These are phyloP conservation scores for Craniophora ligustri DNA, from an alignment of 2,888 invertebrate species.

Conservation along the genomic window DNA sequence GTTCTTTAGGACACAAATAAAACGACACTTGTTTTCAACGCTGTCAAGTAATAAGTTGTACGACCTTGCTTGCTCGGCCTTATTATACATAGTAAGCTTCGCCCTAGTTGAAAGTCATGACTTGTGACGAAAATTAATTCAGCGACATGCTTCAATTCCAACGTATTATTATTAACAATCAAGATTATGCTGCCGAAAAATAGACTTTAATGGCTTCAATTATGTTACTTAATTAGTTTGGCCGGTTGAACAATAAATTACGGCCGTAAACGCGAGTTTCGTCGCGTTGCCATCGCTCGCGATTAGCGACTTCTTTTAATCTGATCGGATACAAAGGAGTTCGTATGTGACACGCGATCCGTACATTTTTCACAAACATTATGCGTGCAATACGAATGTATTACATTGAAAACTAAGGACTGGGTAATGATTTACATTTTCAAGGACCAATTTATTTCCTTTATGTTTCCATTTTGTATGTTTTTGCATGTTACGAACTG, in stretches of 20 bases:
- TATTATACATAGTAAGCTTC: not conserved
- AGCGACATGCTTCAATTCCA: constrained; percentile 28
- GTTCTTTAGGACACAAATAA: too few species aligned
- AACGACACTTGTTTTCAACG: not conserved
- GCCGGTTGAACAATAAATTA: constrained; percentile 42
- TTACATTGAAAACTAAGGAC: constrained; percentile 36
- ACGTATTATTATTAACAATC: constrained; percentile 48
- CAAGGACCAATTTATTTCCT: constrained; percentile 34
- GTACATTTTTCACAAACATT: constrained; percentile 48
- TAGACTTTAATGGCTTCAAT: constrained; percentile 47
- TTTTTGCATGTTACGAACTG: constrained; percentile 15
- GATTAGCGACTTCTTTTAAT: constrained; percentile 63
- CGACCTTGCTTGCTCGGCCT: not conserved
- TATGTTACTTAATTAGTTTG: constrained; percentile 49
- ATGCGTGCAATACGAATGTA: constrained; percentile 43
- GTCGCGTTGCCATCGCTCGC: constrained; percentile 49
- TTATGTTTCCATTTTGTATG: constrained; percentile 28
- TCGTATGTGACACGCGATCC: constrained; percentile 40
- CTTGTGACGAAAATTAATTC: constrained; percentile 46
- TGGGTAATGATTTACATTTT: constrained; percentile 41
- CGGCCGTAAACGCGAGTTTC: constrained; percentile 53
- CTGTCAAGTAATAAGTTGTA: not conserved
- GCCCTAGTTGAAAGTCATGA: constrained; percentile 8
- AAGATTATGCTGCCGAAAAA: constrained; percentile 48
- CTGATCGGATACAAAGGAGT: constrained; percentile 40